Evolutionary conservation across 35 echinoderm and acorn worm species (phyloP).

Genomic region (Heliocidaris erythrogramma): DNA sequence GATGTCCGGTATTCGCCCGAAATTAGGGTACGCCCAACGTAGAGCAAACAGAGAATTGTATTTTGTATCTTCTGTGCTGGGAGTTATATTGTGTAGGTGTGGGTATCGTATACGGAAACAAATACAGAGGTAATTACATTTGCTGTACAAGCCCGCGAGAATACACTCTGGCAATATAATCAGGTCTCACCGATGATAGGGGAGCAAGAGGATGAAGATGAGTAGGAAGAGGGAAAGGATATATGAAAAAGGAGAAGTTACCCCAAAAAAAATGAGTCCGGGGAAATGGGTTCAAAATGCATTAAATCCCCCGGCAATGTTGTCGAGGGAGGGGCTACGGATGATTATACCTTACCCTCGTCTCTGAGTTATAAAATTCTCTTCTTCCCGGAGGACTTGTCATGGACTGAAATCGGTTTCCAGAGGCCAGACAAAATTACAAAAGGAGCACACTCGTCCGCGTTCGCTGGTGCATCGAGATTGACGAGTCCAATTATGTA

Average conservation of each 20-base stretch:
- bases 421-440: background rate
- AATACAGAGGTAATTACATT: background rate
- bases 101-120: background rate
- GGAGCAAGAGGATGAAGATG: background rate
- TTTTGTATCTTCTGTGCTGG: background rate
- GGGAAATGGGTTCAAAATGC: background rate
- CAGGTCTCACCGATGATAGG: background rate
- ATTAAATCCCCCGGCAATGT: background rate
- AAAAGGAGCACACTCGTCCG: background rate
- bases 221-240: background rate
- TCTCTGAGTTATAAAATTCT: background rate
- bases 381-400: background rate
- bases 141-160: background rate
- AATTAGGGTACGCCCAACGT: background rate
- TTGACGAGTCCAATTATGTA: background rate
- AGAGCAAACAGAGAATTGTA: background rate
- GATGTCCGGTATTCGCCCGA: background rate
- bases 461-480: background rate
- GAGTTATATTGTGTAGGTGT: background rate
- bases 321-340: background rate
- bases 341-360: background rate
- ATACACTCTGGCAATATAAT: background rate
- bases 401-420: background rate
- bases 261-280: background rate
- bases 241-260: background rate